These are phyloP conservation scores for Rhagologus leucostigma DNA, from an alignment of 2,113 vertebrate species.

Conservation along the genomic window DNA sequence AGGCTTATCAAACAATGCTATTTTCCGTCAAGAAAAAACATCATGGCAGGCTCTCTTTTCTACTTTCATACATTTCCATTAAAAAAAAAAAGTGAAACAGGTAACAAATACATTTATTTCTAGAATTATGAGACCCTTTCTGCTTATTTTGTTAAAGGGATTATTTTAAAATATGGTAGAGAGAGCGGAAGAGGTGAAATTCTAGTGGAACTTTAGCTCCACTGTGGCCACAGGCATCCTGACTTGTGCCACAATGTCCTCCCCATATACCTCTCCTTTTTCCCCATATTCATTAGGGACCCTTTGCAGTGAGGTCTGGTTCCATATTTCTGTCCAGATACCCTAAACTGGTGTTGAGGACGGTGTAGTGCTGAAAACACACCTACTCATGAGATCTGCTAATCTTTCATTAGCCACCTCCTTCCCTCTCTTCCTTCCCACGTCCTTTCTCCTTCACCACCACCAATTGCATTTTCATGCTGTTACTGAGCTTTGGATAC, in stretches of 20 bases:
- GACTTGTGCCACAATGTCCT: fast-evolving
- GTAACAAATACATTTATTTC: not conserved
- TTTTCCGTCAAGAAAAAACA: conserved; percentile 11
- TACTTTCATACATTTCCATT: not conserved
- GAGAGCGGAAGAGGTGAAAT: not conserved
- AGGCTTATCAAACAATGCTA: conserved; percentile 35
- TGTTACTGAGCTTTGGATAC: not conserved
- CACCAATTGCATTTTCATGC: not conserved
- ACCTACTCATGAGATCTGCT: not conserved
- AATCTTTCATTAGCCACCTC: not conserved
- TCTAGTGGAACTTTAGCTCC: not conserved
- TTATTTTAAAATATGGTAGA: not conserved
- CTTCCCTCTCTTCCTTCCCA: not conserved
- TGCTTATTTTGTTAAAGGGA: not conserved
- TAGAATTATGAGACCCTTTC: not conserved
- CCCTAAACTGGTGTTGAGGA: not conserved
- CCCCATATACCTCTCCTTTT: not conserved
- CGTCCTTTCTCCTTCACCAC: not conserved
- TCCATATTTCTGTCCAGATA: not conserved
- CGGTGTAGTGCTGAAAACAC: not conserved
- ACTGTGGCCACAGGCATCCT: not conserved
- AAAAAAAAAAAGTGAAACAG: not conserved
- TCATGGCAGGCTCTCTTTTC: conserved; percentile 5
- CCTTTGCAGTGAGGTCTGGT: not conserved
- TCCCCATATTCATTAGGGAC: not conserved